Conservation (phyloP, 2,113 vertebrate species). For the Stomatorhinus ivindoensis region DNA sequence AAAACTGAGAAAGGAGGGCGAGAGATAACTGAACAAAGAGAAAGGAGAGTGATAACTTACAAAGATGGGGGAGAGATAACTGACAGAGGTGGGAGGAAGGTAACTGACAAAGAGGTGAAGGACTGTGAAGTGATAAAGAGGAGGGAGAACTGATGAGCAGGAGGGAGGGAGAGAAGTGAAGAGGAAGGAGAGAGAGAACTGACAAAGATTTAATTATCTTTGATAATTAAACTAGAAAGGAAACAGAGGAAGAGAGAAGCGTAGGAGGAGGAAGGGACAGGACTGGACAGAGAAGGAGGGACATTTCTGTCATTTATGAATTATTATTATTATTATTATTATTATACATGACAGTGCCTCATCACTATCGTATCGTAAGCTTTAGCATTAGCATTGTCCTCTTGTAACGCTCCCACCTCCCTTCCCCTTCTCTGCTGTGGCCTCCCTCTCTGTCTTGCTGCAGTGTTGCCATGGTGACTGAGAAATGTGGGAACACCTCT, state of each 20-base stretch:
- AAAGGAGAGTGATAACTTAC: not conserved
- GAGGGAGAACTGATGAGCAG: conserved; percentile 24
- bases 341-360: not conserved
- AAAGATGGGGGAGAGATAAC: not conserved
- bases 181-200: not conserved
- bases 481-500: conserved; percentile 70
- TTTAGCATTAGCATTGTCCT: conserved; percentile 60
- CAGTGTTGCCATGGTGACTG: conserved; percentile 63
- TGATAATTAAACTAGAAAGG: not conserved
- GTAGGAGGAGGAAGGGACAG: not conserved
- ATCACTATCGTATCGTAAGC: conserved; percentile 42
- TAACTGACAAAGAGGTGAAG: not conserved
- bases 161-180: conserved; percentile 33
- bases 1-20: too few relatives aligned
- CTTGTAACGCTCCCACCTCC: conserved; percentile 34
- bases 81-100: not conserved
- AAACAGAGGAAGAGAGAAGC: not conserved
- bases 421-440: conserved; percentile 40
- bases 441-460: conserved; percentile 58
- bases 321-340: not conserved
- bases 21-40: too few relatives aligned
- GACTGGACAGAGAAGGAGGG: not conserved
- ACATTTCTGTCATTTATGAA: too few relatives aligned
- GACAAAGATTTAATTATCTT: not conserved
- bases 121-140: not conserved